These are phyloP conservation scores for Dugesia japonica DNA, from an alignment of 2,888 invertebrate genomes.

Conservation along the genomic window DNA sequence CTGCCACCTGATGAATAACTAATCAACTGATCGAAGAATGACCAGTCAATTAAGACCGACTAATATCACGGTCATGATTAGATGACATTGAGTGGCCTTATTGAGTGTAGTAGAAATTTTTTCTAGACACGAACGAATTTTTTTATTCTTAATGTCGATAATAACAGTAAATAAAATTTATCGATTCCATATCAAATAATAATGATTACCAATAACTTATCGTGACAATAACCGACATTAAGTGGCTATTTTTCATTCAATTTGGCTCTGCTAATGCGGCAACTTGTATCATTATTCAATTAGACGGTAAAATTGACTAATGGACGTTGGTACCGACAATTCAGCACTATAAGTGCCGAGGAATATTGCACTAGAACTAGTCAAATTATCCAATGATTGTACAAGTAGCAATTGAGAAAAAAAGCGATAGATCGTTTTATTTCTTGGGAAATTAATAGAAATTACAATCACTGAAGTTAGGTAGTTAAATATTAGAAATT, in stretches of 20 bases:
- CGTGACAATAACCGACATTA: slow-evolving; percentile 20
- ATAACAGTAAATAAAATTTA: background rate
- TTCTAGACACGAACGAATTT: background rate
- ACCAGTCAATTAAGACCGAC: background rate
- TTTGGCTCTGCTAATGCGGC: background rate
- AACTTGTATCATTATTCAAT: slow-evolving; percentile 20
- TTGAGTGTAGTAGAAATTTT: background rate
- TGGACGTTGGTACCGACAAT: background rate
- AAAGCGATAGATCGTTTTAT: background rate
- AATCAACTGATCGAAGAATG: background rate
- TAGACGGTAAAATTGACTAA: background rate
- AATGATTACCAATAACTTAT: background rate
- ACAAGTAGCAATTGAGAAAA: background rate
- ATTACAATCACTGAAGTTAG: no score
- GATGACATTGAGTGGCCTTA: slow-evolving; percentile 13
- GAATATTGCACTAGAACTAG: slow-evolving; percentile 14
- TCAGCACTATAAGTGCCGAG: background rate
- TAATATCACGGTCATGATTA: slow-evolving; percentile 14
- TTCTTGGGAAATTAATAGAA: no score
- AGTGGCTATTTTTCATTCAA: background rate
- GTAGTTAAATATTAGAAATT: no score
- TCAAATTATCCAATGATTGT: background rate
- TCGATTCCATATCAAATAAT: background rate
- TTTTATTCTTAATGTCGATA: background rate
- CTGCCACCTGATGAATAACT: slow-evolving; percentile 15